Evolutionary conservation across 2,888 invertebrate genomes (phyloP).

Genomic region (Leucozona laternaria): DNA sequence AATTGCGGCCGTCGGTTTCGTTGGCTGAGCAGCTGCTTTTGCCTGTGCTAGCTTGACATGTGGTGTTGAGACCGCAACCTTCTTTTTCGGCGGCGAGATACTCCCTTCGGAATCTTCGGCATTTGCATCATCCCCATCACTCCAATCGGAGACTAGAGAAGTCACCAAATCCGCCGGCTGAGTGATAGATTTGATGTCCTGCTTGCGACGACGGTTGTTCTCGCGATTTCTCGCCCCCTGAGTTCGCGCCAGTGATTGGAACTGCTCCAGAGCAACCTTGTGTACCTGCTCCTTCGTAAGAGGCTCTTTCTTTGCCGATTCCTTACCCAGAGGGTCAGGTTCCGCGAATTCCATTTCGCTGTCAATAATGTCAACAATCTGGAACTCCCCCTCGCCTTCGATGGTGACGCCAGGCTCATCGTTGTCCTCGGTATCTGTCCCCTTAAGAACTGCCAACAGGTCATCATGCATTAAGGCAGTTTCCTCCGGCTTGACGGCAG

Average conservation of each 20-base stretch:
- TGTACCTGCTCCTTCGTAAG: slow-evolving; percentile 80
- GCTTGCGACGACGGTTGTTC: slow-evolving; percentile 78
- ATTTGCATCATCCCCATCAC: slow-evolving; percentile 80
- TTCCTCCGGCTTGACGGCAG: slow-evolving; percentile 10
- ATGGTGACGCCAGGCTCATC: slow-evolving; percentile 79
- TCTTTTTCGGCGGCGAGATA: slow-evolving; percentile 31
- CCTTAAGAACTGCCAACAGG: slow-evolving; percentile 85
- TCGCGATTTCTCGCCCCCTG: neutral
- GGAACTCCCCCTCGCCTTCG: slow-evolving; percentile 82
- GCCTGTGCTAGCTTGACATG: slow-evolving; percentile 5
- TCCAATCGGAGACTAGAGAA: slow-evolving; percentile 82
- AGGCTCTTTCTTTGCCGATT: neutral
- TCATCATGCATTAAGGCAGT: slow-evolving; percentile 80
- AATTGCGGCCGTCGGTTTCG: slow-evolving; percentile 14
- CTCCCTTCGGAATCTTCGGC: slow-evolving; percentile 13
- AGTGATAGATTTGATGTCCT: slow-evolving; percentile 76
- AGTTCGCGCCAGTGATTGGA: slow-evolving; percentile 77
- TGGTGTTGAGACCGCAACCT: neutral
- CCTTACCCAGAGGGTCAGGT: slow-evolving; percentile 45
- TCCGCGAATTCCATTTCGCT: slow-evolving; percentile 77
- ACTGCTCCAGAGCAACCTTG: slow-evolving; percentile 82
- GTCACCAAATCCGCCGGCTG: slow-evolving; percentile 79
- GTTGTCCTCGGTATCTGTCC: slow-evolving; percentile 84
- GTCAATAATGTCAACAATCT: slow-evolving; percentile 81
- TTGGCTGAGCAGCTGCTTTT: neutral